Conservation (phyloP, 2,113 vertebrate species). For the Phyllostomus hastatus region DNA sequence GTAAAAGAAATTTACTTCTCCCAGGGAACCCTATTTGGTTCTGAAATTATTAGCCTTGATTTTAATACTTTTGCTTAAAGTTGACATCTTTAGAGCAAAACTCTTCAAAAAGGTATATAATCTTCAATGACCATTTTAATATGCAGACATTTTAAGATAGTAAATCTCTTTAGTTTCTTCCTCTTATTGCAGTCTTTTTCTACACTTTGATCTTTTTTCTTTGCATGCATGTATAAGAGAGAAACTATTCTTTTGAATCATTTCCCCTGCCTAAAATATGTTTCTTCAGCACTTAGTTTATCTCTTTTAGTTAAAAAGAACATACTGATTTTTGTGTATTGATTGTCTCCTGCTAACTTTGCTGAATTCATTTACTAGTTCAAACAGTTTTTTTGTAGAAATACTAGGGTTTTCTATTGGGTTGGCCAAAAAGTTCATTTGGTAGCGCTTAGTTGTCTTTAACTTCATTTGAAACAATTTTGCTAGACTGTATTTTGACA, state of each 20-base stretch:
- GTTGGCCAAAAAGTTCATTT: no score
- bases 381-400: not conserved
- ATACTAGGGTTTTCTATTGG: not conserved
- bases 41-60: conserved; percentile 20
- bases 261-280: not conserved
- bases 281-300: not conserved
- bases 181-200: not conserved
- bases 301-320: conserved; percentile 30
- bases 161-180: not conserved
- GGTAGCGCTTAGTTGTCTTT: no score
- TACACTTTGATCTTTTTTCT: not conserved
- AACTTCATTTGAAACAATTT: no score
- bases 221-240: not conserved
- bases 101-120: not conserved
- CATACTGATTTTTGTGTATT: not conserved
- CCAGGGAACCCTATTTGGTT: not conserved
- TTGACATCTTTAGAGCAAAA: not conserved
- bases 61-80: conserved; percentile 11
- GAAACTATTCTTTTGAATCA: not conserved
- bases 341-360: not conserved
- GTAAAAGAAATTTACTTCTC: not conserved
- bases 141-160: not conserved
- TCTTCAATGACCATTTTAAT: conserved; percentile 29
- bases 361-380: not conserved
- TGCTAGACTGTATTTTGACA: no score